A percentile compares a stretch with the other conserved stretches of the same genome.
Evolutionary conservation across 2,113 vertebrate genomes (phyloP).

Genomic region (Kryptolebias marmoratus): DNA sequence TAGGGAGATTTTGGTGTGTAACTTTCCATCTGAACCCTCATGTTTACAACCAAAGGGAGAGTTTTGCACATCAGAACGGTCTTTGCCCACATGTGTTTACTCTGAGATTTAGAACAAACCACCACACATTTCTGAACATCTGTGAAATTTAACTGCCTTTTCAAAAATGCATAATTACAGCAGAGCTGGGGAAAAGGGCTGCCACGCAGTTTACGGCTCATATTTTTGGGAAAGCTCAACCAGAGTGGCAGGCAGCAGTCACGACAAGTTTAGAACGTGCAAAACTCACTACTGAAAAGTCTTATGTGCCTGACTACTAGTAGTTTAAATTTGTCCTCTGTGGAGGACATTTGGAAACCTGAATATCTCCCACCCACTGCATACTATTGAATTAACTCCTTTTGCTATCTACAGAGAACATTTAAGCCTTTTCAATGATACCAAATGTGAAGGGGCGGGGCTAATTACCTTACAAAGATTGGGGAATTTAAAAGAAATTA

Average conservation of each 20-base stretch:
- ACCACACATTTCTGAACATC: constrained; percentile 51
- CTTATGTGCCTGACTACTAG: too few species aligned
- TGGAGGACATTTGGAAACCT: too few species aligned
- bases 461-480: too few species aligned
- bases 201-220: constrained; percentile 47
- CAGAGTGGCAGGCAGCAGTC: constrained; percentile 30
- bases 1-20: too few species aligned
- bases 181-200: constrained; percentile 38
- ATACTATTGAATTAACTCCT: too few species aligned
- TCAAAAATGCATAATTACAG: constrained; percentile 68
- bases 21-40: not conserved
- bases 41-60: not conserved
- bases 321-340: too few species aligned
- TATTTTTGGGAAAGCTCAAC: constrained; percentile 51
- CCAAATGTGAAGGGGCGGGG: too few species aligned
- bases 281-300: constrained; percentile 7
- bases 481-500: too few species aligned
- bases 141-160: constrained; percentile 69
- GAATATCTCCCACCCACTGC: too few species aligned
- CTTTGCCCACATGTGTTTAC: constrained; percentile 29
- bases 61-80: constrained; percentile 1
- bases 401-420: too few species aligned
- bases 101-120: constrained; percentile 29
- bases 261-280: constrained; percentile 15
- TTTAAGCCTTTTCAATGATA: too few species aligned